Evolutionary conservation across 2,797 vertebrate species (phyloP), one percentile per base, ranked within the genome.

Genomic region (Lepilemur septentrionalis): DNA sequence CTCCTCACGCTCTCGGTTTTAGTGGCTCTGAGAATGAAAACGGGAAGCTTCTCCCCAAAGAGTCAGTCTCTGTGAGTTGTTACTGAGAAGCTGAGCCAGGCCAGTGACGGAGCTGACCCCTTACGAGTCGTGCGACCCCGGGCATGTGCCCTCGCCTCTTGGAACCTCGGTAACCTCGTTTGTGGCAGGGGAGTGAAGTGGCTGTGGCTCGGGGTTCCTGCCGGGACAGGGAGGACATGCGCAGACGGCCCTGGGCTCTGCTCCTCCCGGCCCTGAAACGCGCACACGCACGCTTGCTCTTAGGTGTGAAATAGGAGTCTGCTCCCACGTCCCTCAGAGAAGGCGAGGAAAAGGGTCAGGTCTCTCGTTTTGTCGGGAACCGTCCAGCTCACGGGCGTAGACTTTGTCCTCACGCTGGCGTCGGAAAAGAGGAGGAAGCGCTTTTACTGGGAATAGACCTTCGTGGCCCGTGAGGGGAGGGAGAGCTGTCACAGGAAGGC

Each of bases 151-250:
- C 35, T 4, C 17, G 15, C 5, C 41, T 28, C 20, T 1, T 1
- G 67, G 15, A 69, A 18, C 65, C 72, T 76, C 46, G 0, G 0
- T 28, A 2, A 23, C 38, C 30, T 9, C 15, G 0, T 18, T 25
- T 7, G 61, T 35, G 52, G 86, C 30, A 28, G 0, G 41, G 11
- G 63, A 14, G 4, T 38, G 10, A 12, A 50, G 6, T 2, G 61
- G 61, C 75, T 63, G 20, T 30, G 55, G 25, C 35, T 10, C 14
- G 0, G 3, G 76, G 23, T 1, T 38, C 10, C 69, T n/a, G 1
- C 17, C 2, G 14, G 84, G 18, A 86, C 14, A 22, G 35, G 48
- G 48, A 23, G 20, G 59, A n/a, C 14, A 23, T 7, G 3, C 15
- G 48, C 23, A 23, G 18, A 17, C 18, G n/a, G 30, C 30, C 35